phyloP scores from a whole-genome alignment of 2,113 vertebrate genomes.

The Hirundichthys speculiger region DNA sequence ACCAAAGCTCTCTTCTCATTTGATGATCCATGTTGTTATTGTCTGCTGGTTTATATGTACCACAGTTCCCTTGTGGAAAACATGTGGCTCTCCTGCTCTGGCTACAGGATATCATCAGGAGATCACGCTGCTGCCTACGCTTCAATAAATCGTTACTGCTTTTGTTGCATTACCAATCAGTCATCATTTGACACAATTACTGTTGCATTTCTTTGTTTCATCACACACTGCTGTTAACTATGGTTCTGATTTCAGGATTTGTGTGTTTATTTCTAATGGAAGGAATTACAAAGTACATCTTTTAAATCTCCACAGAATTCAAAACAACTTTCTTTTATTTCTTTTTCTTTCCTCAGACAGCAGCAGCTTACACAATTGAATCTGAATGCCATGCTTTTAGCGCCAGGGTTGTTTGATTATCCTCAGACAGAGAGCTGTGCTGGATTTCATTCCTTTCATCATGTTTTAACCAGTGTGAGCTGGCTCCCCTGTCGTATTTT shows the following conservation, averaged over 20 bases:
- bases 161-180: conserved; percentile 41
- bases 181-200: conserved; percentile 48
- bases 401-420: conserved; percentile 74
- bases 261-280: conserved; percentile 56
- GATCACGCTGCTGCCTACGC: conserved; percentile 21
- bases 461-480: conserved; percentile 74
- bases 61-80: conserved; percentile 45
- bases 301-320: conserved; percentile 66
- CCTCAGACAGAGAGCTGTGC: conserved; percentile 72
- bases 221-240: conserved; percentile 19
- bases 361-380: conserved; percentile 71
- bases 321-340: conserved; percentile 68
- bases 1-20: conserved; percentile 30
- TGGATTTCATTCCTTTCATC: conserved; percentile 78
- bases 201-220: conserved; percentile 3
- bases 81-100: conserved; percentile 38
- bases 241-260: conserved; percentile 27
- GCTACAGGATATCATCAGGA: conserved; percentile 28
- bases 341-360: conserved; percentile 63
- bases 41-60: conserved; percentile 45
- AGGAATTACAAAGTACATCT: conserved; percentile 65
- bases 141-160: conserved; percentile 60
- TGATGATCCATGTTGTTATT: conserved; percentile 50
- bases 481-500: conserved; percentile 71
- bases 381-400: conserved; percentile 77